Conservation (phyloP, 2,888 invertebrate genomes). For the Dimorphilus gyrociliatus region DNA sequence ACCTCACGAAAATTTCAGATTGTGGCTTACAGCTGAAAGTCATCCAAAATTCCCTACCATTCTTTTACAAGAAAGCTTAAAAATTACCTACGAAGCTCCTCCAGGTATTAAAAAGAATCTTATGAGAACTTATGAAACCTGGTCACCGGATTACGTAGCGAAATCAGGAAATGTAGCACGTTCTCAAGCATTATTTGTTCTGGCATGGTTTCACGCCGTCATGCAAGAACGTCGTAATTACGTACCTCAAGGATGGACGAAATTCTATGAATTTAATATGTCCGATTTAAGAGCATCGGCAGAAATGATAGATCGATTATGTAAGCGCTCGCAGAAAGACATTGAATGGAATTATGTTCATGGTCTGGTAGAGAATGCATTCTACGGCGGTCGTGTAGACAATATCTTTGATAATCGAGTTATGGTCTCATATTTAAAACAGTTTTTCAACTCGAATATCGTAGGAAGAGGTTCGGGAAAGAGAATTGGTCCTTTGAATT, state of each 20-base stretch:
- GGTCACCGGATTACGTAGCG: constrained; percentile 43
- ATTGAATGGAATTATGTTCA: constrained; percentile 56
- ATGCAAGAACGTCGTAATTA: constrained; percentile 71
- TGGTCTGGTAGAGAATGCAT: constrained; percentile 58
- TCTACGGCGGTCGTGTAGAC: constrained; percentile 72
- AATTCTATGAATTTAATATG: constrained; percentile 70
- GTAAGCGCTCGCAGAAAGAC: constrained; percentile 23
- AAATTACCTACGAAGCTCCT: constrained; percentile 64
- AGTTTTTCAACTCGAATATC: constrained; percentile 34
- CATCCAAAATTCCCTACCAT: constrained; percentile 57
- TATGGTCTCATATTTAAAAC: constrained; percentile 48
- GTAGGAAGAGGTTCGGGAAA: constrained; percentile 42
- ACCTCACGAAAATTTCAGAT: constrained; percentile 46
- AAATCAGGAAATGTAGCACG: constrained; percentile 28
- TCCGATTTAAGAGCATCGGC: constrained; percentile 60
- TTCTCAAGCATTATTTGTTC: constrained; percentile 49
- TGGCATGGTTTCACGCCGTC: constrained; percentile 74
- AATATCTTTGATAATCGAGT: constrained; percentile 55
- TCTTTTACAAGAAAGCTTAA: constrained; percentile 58
- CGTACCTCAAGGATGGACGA: constrained; percentile 77
- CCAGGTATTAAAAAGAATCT: constrained; percentile 69
- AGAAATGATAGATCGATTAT: constrained; percentile 46
- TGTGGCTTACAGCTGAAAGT: constrained; percentile 75
- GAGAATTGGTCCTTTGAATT: constrained; percentile 43
- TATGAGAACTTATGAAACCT: constrained; percentile 54